Evolutionary conservation across 2,888 invertebrate species (phyloP), one percentile per base, ranked within the genome.

Genomic region (Argynnis bischoffii): DNA sequence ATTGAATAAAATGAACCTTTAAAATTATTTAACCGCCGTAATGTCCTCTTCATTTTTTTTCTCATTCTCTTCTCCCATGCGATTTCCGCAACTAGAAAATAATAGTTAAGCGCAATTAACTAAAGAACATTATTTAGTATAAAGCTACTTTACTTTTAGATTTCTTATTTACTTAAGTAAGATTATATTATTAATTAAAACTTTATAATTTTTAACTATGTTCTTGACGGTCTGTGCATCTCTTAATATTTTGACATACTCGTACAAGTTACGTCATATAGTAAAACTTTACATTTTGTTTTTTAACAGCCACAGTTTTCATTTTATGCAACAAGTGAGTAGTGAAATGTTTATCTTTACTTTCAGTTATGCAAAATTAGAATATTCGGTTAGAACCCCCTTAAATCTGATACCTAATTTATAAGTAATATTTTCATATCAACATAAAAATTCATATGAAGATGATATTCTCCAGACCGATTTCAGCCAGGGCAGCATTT

Each of bases 51-150:
- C 66, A 89, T 72, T 72, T 91, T 92, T 75, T 91, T 92, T 54
- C 90, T 80, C 88, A 90, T 90, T 74, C 91, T 78, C 51, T 78
- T 89, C 51, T 88, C 86, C 89, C 90, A 90, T 0, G 88, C 89
- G 6, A 84, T 77, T 74, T 85, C 87, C 72, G 89, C 89, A 56
- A 90, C 92, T 91, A 75, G 0, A 79, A 81, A 63, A 41, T 11
- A 41, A 2, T 41, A 8, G 35, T 16, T 41, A 11, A 55, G 8
- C 48, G 18, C n/a, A 48, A 53, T 35, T 16, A 53, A n/a, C 4
- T 46, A 50, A 26, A 48, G 47, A 0, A 26, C 2, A 6, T 18
- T 51, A 61, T 31, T 51, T 6, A n/a, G 5, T 59, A n/a, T n/a
- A 47, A 26, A 59, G 6, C n/a, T 48, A 6, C 14, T 48, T 21